phyloP scores from a whole-genome alignment of 2,113 vertebrate species.

The Dicrurus megarhynchus region DNA sequence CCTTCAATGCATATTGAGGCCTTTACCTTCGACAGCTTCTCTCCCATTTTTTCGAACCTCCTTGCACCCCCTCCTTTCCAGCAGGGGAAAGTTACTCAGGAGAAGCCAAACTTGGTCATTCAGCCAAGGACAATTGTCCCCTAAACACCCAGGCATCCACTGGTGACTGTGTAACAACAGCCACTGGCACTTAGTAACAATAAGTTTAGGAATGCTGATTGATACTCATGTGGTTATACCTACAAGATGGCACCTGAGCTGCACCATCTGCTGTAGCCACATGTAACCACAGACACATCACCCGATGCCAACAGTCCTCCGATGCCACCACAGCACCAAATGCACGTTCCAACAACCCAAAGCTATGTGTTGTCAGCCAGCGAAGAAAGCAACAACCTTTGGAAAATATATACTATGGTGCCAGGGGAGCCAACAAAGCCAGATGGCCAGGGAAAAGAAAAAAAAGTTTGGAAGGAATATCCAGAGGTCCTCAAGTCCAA shows the following conservation, averaged over 20 bases:
- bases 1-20: neutral
- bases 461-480: neutral
- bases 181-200: rapidly evolving
- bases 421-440: neutral
- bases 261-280: neutral
- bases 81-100: neutral
- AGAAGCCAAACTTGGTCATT: neutral
- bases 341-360: neutral
- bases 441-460: neutral
- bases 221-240: no score
- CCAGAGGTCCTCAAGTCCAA: neutral
- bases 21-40: neutral
- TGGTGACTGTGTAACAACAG: neutral
- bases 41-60: neutral
- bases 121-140: neutral
- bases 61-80: neutral
- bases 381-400: neutral
- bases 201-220: neutral
- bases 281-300: neutral
- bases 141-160: neutral
- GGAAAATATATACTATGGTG: neutral
- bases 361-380: neutral
- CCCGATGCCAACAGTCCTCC: rapidly evolving
- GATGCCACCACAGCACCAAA: rapidly evolving
- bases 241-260: neutral